Evolutionary conservation across 1,140 invertebrate species (phyloP).

Genomic region (Phenacoccus solenopsis): DNA sequence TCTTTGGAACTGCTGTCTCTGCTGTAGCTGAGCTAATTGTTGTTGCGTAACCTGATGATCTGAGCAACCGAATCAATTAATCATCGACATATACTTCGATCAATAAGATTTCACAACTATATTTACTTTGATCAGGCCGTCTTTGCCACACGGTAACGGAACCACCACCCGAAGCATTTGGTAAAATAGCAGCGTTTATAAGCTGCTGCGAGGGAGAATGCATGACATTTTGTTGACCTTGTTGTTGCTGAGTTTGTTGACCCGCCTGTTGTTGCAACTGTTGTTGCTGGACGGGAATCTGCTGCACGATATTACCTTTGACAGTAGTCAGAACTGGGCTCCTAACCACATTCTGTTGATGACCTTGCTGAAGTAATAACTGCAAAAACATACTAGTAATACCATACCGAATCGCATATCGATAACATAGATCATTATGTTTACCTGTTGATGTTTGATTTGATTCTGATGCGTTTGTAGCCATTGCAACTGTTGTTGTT

Average conservation of each 20-base stretch:
- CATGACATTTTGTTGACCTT: neutral
- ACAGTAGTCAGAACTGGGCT: neutral
- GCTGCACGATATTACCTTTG: neutral
- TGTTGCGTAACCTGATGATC: neutral
- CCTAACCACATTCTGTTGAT: neutral
- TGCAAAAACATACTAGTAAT: neutral
- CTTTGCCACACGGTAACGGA: conserved; percentile 2
- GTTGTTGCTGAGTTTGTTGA: neutral
- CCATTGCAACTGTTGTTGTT: neutral
- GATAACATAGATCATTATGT: neutral
- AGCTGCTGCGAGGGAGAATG: neutral
- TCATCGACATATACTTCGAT: neutral
- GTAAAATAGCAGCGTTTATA: neutral
- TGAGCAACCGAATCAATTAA: neutral
- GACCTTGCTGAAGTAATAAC: neutral
- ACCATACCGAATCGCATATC: neutral
- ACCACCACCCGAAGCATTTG: neutral
- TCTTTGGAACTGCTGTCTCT: conserved; percentile 19
- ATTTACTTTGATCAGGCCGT: neutral
- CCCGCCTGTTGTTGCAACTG: neutral
- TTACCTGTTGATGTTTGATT: neutral
- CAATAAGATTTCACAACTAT: neutral
- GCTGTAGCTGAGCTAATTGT: neutral
- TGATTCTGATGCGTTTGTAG: neutral
- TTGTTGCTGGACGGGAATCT: conserved; percentile 11